Evolutionary conservation across 23 tunicate genomes (phyloP).

Genomic region (Corella eumyota): DNA sequence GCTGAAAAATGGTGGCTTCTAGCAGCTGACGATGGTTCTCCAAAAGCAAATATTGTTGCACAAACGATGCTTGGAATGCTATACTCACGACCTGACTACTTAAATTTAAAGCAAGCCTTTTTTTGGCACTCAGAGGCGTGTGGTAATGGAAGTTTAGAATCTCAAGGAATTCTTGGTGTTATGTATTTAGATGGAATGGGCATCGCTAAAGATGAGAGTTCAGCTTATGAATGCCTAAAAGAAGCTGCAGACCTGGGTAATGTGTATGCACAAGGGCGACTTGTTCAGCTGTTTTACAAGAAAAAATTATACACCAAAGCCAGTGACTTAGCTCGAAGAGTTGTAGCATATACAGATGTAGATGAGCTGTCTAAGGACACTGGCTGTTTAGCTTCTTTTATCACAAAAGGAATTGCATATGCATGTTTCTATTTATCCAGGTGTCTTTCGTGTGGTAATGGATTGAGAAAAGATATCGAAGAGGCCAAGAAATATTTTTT

Average conservation of each 20-base stretch:
- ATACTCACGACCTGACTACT: constrained; percentile 77
- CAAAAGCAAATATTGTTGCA: constrained; percentile 65
- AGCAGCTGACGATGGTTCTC: constrained; percentile 90
- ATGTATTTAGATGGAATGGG: constrained; percentile 81
- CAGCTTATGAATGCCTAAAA: constrained; percentile 78
- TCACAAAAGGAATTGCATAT: constrained; percentile 74
- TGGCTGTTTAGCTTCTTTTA: constrained; percentile 49
- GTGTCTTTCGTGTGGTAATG: constrained; percentile 71
- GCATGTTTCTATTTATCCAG: constrained; percentile 82
- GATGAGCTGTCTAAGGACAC: constrained; percentile 65
- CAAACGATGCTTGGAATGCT: constrained; percentile 97
- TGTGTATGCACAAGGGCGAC: constrained; percentile 88
- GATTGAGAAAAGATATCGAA: constrained; percentile 65
- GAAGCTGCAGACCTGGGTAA: constrained; percentile 89
- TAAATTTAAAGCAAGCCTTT: constrained; percentile 67
- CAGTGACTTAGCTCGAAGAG: constrained; percentile 86
- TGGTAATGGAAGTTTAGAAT: constrained; percentile 95
- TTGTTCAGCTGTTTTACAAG: constrained; percentile 69
- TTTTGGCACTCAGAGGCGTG: constrained; percentile 99
- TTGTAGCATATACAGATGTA: constrained; percentile 58
- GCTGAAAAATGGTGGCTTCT: constrained; percentile 95
- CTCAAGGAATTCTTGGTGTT: constrained; percentile 94
- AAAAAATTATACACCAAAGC: constrained; percentile 80
- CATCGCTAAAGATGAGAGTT: constrained; percentile 30
- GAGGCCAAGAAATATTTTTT: constrained; percentile 81